A percentile compares a stretch with the other conserved stretches of the same genome.
Conservation (phyloP, 2,113 vertebrate genomes). For the Cacatua alba region DNA sequence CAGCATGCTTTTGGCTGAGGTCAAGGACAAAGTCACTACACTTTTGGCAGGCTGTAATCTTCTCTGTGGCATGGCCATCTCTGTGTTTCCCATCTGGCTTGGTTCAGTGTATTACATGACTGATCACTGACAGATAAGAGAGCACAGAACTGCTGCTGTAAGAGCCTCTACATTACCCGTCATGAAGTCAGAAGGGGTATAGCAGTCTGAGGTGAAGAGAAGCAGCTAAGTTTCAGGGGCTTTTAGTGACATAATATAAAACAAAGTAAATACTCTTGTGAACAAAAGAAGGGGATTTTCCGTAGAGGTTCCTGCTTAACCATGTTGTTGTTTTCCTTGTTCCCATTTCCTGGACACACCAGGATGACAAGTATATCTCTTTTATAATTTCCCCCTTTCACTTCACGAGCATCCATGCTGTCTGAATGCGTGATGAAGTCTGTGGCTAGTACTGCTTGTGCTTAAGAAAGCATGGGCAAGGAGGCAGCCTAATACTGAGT, state of each 20-base stretch:
- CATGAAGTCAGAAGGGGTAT: accelerated
- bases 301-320: background rate
- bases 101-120: background rate
- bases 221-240: background rate
- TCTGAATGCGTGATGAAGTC: background rate
- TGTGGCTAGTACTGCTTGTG: background rate
- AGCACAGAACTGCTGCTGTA: background rate
- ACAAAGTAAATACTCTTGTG: background rate
- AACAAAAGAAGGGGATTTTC: slow-evolving; percentile 17
- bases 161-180: background rate
- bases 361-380: background rate
- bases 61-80: background rate
- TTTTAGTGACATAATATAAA: background rate
- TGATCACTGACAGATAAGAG: background rate
- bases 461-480: background rate
- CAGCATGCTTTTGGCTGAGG: accelerated
- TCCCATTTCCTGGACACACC: background rate
- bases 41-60: background rate
- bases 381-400: background rate
- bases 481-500: background rate
- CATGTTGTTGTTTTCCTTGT: background rate
- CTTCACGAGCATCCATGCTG: background rate
- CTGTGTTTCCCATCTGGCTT: background rate
- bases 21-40: background rate
- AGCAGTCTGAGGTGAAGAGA: background rate